Base-by-base conservation (phyloP, 37 sponge, comb jelly and placozoan genomes). In the Petrosia ficiformis region DNA sequence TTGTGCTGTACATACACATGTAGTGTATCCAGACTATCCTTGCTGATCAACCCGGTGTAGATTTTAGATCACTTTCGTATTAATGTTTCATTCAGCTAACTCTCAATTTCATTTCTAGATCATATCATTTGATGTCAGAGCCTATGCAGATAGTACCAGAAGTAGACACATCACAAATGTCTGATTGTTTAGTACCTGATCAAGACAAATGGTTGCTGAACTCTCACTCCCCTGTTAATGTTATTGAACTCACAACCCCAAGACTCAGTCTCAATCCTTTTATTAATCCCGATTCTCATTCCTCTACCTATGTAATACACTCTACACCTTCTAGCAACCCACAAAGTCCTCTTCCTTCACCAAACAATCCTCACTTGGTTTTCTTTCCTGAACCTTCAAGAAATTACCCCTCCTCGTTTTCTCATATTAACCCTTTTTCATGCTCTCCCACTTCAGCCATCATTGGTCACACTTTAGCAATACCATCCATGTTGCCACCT, bases 151-250 rank as follows among this genome's bases (percentile, higher is more conserved):
- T 80, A 39, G 80, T 80, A 39, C 80, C 80, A 1, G 80, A 80
- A 25, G 44, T 71, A n/a, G 71, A 39, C 2, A 22, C 30, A 29
- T 1, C 34, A 3, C 31, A 37, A 58, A 22, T 4, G 25, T 40
- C 56, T 0, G 80, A 80, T 41, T 80, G 71, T 64, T 59, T 37
- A 5, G 80, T 80, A n/a, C 80, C 80, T 37, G 80, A 80, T 59
- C 72, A 70, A 37, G 28, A 61, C 63, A 5, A 61, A 26, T n/a
- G n/a, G 5, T 16, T 19, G 54, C 16, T 16, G 16, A 11, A 22
- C 28, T n/a, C 25, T 61, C 14, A 5, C n/a, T 29, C 14, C 6
- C 28, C 14, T 26, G 63, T n/a, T n/a, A 61, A 26, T 29, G 63
- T 61, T 11, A n/a, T 22, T 26, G 63, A 61, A 5, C 14, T 61